Evolutionary conservation across 2,797 vertebrate species (phyloP).

Genomic region (Anabas testudineus): DNA sequence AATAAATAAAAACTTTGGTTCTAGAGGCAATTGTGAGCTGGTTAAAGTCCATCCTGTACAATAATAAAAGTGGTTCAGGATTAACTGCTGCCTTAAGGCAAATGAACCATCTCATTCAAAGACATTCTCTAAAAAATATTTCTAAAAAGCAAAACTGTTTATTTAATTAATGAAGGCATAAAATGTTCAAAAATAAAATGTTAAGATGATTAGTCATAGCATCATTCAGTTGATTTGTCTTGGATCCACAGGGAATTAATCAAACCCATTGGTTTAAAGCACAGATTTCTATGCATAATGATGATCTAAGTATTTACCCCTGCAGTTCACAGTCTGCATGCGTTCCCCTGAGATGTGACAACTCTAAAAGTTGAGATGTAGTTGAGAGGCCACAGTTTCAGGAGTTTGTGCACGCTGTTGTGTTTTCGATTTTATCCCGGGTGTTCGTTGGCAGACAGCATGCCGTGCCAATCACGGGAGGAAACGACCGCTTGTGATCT

Average conservation of each 20-base stretch:
- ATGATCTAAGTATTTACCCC: neutral
- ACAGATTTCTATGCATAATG: neutral
- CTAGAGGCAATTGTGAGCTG: neutral
- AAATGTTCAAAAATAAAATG: neutral
- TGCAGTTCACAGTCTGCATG: neutral
- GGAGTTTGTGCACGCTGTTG: neutral
- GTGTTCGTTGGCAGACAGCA: constrained; percentile 10
- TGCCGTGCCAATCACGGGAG: constrained; percentile 20
- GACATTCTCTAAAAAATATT: neutral
- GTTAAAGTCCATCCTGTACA: neutral
- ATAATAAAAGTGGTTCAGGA: neutral
- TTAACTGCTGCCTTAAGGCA: constrained; percentile 3
- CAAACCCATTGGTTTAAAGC: neutral
- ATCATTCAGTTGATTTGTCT: neutral
- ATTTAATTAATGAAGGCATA: neutral
- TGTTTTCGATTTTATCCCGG: neutral
- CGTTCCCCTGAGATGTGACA: neutral
- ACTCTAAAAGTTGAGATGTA: neutral
- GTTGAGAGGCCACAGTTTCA: too few species aligned
- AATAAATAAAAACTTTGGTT: neutral
- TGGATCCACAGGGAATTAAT: neutral
- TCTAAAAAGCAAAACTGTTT: neutral
- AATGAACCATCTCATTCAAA: neutral
- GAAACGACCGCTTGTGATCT: neutral
- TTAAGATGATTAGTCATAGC: neutral